Base-by-base conservation (phyloP, 2,113 vertebrate genomes). In the Hippocampus mohnikei region DNA sequence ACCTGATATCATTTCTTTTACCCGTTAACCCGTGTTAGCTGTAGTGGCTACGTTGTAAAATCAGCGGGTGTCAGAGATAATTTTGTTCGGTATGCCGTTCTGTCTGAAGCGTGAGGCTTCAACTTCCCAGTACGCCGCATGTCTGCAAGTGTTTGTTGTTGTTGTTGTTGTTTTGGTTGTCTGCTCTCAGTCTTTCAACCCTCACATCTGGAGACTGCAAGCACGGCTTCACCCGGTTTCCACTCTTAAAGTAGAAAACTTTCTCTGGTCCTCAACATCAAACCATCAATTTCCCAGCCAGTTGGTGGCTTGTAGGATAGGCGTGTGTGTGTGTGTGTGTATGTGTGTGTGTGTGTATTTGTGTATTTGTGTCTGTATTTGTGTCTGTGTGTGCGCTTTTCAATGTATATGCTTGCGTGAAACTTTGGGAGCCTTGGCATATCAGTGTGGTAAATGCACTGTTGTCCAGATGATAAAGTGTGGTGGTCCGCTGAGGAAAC, bases 261-360 rank as follows among this genome's bases (percentile, higher is more conserved):
- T 42, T 41, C 15, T 42, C 15, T 23, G 20, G 64, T 74, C 65
- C 69, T 66, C 44, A 52, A 84, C 84, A 86, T 90, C 87, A 86
- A 88, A 90, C 81, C 23, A n/a, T 66, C 66, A 16, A 15, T 74
- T 65, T 82, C 58, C 63, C 61, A 79, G 84, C 87, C 85, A 89
- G 82, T 74, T 90, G 84, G 83, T 69, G 75, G 79, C 42, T 48
- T 69, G 41, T 69, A 69, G 37, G 8, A 62, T 59, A 79, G 66
- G 37, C 44, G 66, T 55, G 41, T 67, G n/a, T 21, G 64, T 73
- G 37, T 73, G 21, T 66, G 33, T 41, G 37, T 58, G n/a, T 66
- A 5, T 68, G 64, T 66, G 68, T 73, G 58, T 66, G 27, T 70
- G 50, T 79, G n/a, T n/a, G n/a, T n/a, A n/a, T n/a, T n/a, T n/a